Conservation (phyloP, 2,888 invertebrate species). For the Nomada goodeniana region DNA sequence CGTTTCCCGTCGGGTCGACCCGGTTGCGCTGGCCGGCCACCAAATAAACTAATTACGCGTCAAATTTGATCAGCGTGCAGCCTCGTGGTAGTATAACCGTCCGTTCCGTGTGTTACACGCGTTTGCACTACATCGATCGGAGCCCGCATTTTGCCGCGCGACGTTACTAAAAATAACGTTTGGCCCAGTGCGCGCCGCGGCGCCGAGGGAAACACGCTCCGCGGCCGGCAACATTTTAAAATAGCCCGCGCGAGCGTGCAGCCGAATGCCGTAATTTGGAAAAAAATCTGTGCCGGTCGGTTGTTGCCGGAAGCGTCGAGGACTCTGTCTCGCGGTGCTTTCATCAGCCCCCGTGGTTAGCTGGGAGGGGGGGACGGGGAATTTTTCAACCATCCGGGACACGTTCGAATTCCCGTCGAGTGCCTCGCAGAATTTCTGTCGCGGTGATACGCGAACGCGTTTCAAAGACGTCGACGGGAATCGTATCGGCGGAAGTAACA, state of each 20-base stretch:
- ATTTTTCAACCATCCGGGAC: too few relatives aligned
- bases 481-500: too few relatives aligned
- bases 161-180: conserved; percentile 65
- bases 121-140: conserved; percentile 51
- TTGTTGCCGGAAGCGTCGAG: conserved; percentile 54
- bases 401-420: too few relatives aligned
- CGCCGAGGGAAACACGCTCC: conserved; percentile 51
- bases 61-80: conserved; percentile 55
- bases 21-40: conserved; percentile 12
- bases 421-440: too few relatives aligned
- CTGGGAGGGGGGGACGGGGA: too few relatives aligned
- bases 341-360: not conserved
- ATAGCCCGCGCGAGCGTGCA: conserved; percentile 47
- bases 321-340: not conserved
- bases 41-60: conserved; percentile 57
- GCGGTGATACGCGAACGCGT: too few relatives aligned
- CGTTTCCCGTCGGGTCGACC: not conserved
- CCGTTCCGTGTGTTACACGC: not conserved
- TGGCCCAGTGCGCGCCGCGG: conserved; percentile 61
- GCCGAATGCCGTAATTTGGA: conserved; percentile 57
- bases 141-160: conserved; percentile 51
- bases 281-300: conserved; percentile 48
- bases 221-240: conserved; percentile 52
- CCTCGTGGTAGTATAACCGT: not conserved
- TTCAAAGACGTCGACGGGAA: too few relatives aligned